These are phyloP conservation scores for Engystomops pustulosus DNA, from an alignment of 2,113 vertebrate species.

Conservation along the genomic window DNA sequence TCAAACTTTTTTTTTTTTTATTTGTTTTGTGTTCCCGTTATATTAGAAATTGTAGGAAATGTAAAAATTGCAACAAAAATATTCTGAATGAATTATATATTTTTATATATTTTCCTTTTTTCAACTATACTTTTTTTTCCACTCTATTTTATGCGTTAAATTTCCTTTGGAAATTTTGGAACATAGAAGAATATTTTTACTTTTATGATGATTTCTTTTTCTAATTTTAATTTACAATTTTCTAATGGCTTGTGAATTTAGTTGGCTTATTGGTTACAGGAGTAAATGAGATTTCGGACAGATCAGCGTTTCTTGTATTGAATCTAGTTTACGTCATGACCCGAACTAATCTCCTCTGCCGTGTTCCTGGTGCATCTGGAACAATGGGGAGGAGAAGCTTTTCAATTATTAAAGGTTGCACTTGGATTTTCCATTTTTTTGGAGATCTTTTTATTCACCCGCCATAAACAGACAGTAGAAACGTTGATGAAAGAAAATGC, in stretches of 20 bases:
- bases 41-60: neutral
- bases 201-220: too few relatives aligned
- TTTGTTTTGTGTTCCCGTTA: neutral
- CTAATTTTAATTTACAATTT: too few relatives aligned
- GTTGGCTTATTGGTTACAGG: too few relatives aligned
- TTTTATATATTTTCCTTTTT: too few relatives aligned
- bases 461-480: slow-evolving; percentile 49
- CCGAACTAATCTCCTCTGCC: neutral
- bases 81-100: too few relatives aligned
- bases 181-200: too few relatives aligned
- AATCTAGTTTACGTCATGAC: neutral
- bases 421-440: slow-evolving; percentile 53
- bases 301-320: neutral
- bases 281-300: neutral
- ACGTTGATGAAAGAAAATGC: slow-evolving; percentile 56
- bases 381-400: slow-evolving; percentile 35
- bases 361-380: slow-evolving; percentile 12
- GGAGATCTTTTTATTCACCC: slow-evolving; percentile 27
- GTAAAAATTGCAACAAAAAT: neutral
- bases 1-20: neutral
- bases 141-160: too few relatives aligned
- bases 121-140: too few relatives aligned
- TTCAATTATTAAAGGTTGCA: slow-evolving; percentile 49
- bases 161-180: too few relatives aligned
- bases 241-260: too few relatives aligned